A percentile compares a stretch with the other conserved stretches of the same genome.
These are phyloP conservation scores for Lasioglossum malachurum DNA, from an alignment of 2,888 invertebrate genomes.

Conservation along the genomic window DNA sequence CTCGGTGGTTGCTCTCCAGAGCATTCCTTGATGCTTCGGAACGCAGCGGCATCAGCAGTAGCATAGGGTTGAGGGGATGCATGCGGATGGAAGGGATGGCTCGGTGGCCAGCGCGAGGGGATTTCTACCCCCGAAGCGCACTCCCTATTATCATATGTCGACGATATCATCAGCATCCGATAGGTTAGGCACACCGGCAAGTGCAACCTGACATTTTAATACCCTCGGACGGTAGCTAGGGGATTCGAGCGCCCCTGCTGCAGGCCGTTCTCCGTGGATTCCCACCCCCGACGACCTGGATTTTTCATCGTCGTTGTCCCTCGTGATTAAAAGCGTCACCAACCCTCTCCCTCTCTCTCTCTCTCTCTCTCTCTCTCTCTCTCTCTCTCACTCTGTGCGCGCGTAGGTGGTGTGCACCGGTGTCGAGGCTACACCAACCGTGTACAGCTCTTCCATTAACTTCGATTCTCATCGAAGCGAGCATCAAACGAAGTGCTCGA, in stretches of 20 bases:
- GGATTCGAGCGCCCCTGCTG: slow-evolving; percentile 84
- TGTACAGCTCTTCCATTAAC: slow-evolving; percentile 61
- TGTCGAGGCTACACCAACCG: slow-evolving; percentile 10
- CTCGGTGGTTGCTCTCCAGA: slow-evolving; percentile 1
- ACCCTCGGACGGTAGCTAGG: slow-evolving; percentile 35
- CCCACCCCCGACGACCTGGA: slow-evolving; percentile 73
- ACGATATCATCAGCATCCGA: slow-evolving; percentile 52
- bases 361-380: slow-evolving; percentile 4
- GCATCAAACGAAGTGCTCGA: slow-evolving; percentile 60
- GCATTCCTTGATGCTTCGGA: slow-evolving; percentile 9
- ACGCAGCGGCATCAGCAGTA: background rate
- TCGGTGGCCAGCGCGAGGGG: background rate
- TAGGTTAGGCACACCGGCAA: slow-evolving; percentile 47
- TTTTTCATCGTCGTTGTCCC: slow-evolving; percentile 65
- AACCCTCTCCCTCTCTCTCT: slow-evolving; percentile 14
- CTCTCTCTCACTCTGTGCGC: background rate
- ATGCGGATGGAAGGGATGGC: background rate
- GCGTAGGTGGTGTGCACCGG: slow-evolving; percentile 35
- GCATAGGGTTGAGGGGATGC: slow-evolving; percentile 2
- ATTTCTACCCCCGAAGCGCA: slow-evolving; percentile 16
- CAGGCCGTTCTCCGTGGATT: slow-evolving; percentile 85
- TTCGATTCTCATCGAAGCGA: slow-evolving; percentile 69
- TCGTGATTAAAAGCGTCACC: slow-evolving; percentile 68
- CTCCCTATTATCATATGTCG: slow-evolving; percentile 56
- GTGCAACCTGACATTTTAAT: slow-evolving; percentile 69